Conservation (phyloP, 2,888 invertebrate species). For the Ptilodon capucinus region DNA sequence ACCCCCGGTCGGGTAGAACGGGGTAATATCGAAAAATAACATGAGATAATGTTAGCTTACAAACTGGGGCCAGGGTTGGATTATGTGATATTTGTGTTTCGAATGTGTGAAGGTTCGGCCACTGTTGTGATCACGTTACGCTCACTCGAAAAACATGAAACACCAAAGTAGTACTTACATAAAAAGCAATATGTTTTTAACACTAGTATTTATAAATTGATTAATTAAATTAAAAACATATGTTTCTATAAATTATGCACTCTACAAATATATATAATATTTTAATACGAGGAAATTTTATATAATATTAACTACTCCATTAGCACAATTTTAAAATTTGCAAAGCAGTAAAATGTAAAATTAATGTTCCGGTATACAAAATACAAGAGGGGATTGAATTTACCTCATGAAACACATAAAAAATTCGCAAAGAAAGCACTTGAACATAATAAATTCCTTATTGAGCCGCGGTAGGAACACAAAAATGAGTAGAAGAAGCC, state of each 20-base stretch:
- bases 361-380: conserved; percentile 21
- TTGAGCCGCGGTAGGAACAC: conserved; percentile 69
- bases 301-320: neutral
- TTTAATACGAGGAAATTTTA: no score
- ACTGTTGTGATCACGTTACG: neutral
- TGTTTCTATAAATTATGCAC: neutral
- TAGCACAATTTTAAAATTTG: neutral
- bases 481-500: conserved; percentile 79
- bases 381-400: conserved; percentile 37
- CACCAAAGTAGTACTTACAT: no score
- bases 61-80: conserved; percentile 57
- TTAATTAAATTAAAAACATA: neutral
- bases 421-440: conserved; percentile 54
- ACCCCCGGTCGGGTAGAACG: conserved; percentile 66
- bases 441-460: conserved; percentile 74
- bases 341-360: neutral
- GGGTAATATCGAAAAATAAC: conserved; percentile 81
- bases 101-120: conserved; percentile 32
- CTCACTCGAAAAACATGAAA: neutral
- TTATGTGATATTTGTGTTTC: conserved; percentile 60
- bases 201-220: no score
- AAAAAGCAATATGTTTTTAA: no score
- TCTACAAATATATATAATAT: no score
- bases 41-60: conserved; percentile 78
- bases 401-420: conserved; percentile 49